Conservation (phyloP, 1,140 invertebrate genomes). For the Diploscapter pachys region DNA sequence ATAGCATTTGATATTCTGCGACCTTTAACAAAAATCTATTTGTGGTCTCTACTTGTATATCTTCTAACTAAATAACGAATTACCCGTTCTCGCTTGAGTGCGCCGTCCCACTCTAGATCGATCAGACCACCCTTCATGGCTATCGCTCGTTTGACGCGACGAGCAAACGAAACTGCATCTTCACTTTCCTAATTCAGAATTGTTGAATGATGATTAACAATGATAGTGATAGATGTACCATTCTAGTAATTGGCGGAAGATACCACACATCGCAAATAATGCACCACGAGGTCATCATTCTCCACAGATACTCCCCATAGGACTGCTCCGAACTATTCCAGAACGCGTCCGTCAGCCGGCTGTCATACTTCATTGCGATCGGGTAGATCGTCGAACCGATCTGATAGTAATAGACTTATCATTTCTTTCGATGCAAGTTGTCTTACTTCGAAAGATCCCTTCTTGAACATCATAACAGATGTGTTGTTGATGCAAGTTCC, state of each 20-base stretch:
- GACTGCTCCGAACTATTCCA: conserved; percentile 91
- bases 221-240: conserved; percentile 15
- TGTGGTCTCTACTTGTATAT: not conserved
- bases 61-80: not conserved
- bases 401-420: not conserved
- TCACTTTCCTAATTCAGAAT: conserved; percentile 48
- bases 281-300: conserved; percentile 99
- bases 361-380: conserved; percentile 77
- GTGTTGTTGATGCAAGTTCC: conserved; percentile 98
- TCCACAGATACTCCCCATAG: conserved; percentile 87
- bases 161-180: conserved; percentile 62
- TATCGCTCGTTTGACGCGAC: conserved; percentile 62
- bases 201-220: not conserved
- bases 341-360: conserved; percentile 93
- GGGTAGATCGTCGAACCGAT: conserved; percentile 46
- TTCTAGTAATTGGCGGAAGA: conserved; percentile 77
- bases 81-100: conserved; percentile 41
- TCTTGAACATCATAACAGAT: conserved; percentile 99
- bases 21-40: too few relatives aligned
- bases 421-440: not conserved
- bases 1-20: too few relatives aligned
- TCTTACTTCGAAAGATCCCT: conserved; percentile 90
- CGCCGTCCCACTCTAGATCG: conserved; percentile 63
- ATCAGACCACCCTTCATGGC: conserved; percentile 63
- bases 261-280: conserved; percentile 99